Evolutionary conservation across 2,113 vertebrate genomes (phyloP).

Genomic region (Peromyscus maniculatus): DNA sequence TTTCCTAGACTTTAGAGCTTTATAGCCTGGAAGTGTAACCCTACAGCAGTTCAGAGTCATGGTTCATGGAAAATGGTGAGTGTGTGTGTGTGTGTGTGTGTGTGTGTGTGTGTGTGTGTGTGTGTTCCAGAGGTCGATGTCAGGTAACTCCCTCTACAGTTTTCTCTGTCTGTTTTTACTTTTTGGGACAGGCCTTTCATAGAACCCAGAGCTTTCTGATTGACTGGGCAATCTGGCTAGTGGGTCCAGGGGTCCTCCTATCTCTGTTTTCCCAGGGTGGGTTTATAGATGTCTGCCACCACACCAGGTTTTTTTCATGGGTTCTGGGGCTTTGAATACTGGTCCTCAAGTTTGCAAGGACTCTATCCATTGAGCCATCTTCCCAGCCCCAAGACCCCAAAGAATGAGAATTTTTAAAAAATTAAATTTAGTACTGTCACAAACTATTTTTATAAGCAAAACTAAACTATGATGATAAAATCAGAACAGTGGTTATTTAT

Average conservation of each 20-base stretch:
- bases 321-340: not conserved
- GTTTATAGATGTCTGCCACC: not conserved
- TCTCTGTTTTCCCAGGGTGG: not conserved
- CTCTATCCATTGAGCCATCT: not conserved
- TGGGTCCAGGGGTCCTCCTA: not conserved
- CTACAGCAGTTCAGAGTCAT: not conserved
- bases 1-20: not conserved
- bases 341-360: not conserved
- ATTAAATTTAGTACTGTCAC: not conserved
- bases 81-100: not conserved
- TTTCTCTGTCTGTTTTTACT: not conserved
- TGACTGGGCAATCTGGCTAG: not conserved
- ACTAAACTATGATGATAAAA: slow-evolving; percentile 41
- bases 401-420: not conserved
- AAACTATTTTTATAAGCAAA: slow-evolving; percentile 36
- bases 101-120: not conserved
- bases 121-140: not conserved
- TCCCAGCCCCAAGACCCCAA: not conserved
- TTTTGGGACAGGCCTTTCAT: not conserved
- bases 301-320: not conserved
- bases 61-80: not conserved
- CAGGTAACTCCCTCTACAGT: not conserved
- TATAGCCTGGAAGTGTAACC: not conserved
- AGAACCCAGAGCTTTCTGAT: not conserved
- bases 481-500: not conserved